Percentiles rank a stretch among this genome's conserved stretches.
phyloP scores from a whole-genome alignment of 2,113 vertebrate genomes.

The Centropus bengalensis region DNA sequence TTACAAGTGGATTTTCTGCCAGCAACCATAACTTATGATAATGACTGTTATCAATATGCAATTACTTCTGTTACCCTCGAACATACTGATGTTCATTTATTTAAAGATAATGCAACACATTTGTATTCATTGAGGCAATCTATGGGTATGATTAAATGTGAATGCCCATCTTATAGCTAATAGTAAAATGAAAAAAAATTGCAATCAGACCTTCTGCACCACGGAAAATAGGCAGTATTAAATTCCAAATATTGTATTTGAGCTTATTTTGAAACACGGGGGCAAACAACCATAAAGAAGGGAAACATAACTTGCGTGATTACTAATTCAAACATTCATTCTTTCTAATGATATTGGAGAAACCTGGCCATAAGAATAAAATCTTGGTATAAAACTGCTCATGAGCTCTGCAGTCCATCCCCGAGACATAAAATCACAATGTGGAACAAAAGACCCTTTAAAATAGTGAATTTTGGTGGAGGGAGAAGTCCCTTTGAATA shows the following conservation, averaged over 20 bases:
- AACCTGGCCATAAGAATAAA: neutral
- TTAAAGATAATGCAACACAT: slow-evolving; percentile 76
- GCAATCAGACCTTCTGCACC: slow-evolving; percentile 32
- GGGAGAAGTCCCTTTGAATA: neutral
- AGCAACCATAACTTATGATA: slow-evolving; percentile 68
- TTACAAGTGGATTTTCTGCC: slow-evolving; percentile 70
- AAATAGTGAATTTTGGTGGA: neutral
- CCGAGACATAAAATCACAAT: no score
- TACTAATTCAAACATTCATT: neutral
- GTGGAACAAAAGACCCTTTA: neutral
- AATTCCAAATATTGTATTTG: slow-evolving; percentile 61
- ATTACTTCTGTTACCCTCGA: slow-evolving; percentile 75
- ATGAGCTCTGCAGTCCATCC: no score
- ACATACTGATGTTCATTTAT: slow-evolving; percentile 76
- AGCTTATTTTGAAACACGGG: slow-evolving; percentile 47
- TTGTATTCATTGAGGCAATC: slow-evolving; percentile 76
- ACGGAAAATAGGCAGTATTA: slow-evolving; percentile 65
- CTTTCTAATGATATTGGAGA: neutral
- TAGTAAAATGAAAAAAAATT: slow-evolving; percentile 50
- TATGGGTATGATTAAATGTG: slow-evolving; percentile 71
- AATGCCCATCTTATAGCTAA: slow-evolving; percentile 66
- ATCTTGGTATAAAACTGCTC: no score
- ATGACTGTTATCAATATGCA: slow-evolving; percentile 78
- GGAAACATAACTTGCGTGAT: slow-evolving; percentile 35
- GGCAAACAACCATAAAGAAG: slow-evolving; percentile 51